Conservation (phyloP, 2,797 vertebrate genomes). For the Lacerta viridis region DNA sequence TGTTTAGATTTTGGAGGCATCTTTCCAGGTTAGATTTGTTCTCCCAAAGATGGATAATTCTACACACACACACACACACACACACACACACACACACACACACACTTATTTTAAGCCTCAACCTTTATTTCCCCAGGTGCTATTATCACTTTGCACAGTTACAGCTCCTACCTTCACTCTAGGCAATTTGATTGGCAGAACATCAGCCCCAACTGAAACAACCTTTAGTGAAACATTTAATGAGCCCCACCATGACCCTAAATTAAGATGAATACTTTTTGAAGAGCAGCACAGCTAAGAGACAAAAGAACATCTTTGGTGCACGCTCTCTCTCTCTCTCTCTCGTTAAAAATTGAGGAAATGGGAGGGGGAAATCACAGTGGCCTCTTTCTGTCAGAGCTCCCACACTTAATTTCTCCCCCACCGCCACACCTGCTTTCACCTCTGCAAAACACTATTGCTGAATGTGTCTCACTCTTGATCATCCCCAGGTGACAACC, state of each 20-base stretch:
- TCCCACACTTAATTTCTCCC: neutral
- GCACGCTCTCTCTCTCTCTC: too few species aligned
- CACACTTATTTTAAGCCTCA: neutral
- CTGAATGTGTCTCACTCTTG: neutral
- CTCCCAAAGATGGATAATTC: too few species aligned
- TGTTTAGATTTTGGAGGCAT: neutral
- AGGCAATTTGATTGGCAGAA: slow-evolving; percentile 2
- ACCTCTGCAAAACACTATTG: neutral
- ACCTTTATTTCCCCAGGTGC: slow-evolving; percentile 6
- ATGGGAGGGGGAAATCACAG: too few species aligned
- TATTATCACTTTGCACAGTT: neutral
- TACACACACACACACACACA: neutral
- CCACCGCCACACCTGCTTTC: neutral
- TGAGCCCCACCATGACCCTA: slow-evolving; percentile 17
- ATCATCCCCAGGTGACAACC: slow-evolving; percentile 15
- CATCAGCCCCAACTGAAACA: neutral
- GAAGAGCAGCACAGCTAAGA: neutral
- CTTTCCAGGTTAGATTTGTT: neutral
- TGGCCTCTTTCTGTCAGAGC: slow-evolving; percentile 36
- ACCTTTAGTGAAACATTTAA: slow-evolving; percentile 12
- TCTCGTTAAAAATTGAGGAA: too few species aligned
- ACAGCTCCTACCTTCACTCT: neutral
- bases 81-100: neutral
- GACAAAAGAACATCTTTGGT: neutral
- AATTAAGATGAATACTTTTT: slow-evolving; percentile 4